Evolutionary conservation across 1,140 invertebrate species (phyloP).

Genomic region (Samia ricini): DNA sequence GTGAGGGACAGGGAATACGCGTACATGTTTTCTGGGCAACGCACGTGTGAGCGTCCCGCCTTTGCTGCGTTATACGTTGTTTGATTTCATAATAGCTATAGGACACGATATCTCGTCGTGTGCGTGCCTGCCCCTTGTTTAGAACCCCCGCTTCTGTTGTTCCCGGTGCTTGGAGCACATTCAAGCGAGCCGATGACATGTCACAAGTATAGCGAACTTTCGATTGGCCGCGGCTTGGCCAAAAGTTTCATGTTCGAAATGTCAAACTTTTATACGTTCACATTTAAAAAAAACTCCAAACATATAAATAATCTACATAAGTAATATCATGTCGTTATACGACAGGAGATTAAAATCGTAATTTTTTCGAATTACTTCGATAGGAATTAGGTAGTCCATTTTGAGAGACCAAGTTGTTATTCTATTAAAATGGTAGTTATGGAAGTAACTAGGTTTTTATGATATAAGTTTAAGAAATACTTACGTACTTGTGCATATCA

Average conservation of each 20-base stretch:
- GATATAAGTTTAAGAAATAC: no score
- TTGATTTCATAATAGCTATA: conserved; percentile 3
- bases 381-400: no score
- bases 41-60: conserved; percentile 17
- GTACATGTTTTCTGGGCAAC: conserved; percentile 25
- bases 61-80: conserved; percentile 9
- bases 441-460: no score
- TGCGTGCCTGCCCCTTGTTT: conserved; percentile 26
- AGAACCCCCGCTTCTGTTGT: conserved; percentile 9
- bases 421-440: no score
- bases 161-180: background rate
- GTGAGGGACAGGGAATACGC: conserved; percentile 23
- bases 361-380: no score
- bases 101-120: conserved; percentile 6
- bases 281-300: background rate
- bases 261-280: background rate
- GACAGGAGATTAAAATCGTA: no score
- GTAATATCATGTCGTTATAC: no score
- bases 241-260: background rate
- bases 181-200: background rate
- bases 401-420: no score
- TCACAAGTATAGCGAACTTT: background rate
- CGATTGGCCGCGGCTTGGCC: background rate
- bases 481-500: no score
- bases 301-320: no score